Evolutionary conservation across 2,888 invertebrate genomes (phyloP), one percentile per base, ranked within the genome.

Genomic region (Melieria omissa): DNA sequence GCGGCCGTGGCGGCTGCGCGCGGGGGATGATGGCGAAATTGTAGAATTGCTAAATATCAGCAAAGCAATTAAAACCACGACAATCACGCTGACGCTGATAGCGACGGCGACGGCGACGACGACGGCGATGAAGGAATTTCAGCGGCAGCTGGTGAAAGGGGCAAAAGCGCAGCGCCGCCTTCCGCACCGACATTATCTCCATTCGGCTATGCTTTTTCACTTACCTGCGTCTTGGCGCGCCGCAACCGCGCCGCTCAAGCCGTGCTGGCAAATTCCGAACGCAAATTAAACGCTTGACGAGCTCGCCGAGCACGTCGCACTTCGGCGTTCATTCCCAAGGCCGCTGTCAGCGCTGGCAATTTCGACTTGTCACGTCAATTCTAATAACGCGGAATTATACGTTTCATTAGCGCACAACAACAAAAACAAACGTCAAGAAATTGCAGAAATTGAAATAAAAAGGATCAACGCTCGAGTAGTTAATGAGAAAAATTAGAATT

Each of bases 1-100:
- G 82, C 78, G 77, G 81, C 78, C 71, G 78, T 80, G 76, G 77
- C 69, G 76, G 72, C 75, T 72, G 70, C 44, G 7, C 49, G 57
- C 9, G 12, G 44, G 16, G 10, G 44, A 42, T 61, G 29, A 29
- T 29, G 29, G 29, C 29, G 2, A 29, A 42, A 52, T 54, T 42
- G 44, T 52, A 49, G 16, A 60, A 67, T 67, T 61, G 49, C 41
- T 61, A 61, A 58, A 67, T 67, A 69, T 69, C 69, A 63, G 62
- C 55, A 69, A 63, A 69, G 69, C 62, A 69, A 69, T 69, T 69
- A 69, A 69, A 69, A 63, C 62, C 62, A 60, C 49, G 60, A 67
- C 58, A 60, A 46, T 42, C 46, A 41, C 41, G 44, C 42, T 44
- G 14, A 54, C 52, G 14, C 52, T 14, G 44, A 61, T 52, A 12